These are phyloP conservation scores for Desmophyllum pertusum DNA, from an alignment of 92 coral and sea anemone species.

Conservation along the genomic window DNA sequence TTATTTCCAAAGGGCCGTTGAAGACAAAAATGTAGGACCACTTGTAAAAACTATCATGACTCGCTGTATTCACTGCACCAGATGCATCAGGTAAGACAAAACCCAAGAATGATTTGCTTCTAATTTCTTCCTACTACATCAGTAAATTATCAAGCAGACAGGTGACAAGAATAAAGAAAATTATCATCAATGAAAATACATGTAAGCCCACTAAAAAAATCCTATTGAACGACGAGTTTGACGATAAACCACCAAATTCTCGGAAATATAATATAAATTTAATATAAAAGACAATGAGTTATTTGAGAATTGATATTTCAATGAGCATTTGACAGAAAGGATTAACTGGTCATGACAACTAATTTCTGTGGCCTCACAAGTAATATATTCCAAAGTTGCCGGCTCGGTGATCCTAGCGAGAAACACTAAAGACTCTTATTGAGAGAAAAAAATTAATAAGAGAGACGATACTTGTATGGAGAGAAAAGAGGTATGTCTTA, in stretches of 20 bases:
- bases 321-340: not conserved
- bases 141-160: not conserved
- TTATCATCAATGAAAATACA: too few species aligned
- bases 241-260: too few species aligned
- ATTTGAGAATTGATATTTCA: too few species aligned
- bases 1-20: constrained; percentile 81
- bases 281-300: too few species aligned
- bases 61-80: constrained; percentile 98
- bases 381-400: not conserved
- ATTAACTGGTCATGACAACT: not conserved
- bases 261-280: too few species aligned
- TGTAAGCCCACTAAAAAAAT: too few species aligned
- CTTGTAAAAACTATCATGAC: constrained; percentile 96
- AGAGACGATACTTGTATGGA: too few species aligned
- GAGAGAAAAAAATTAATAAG: too few species aligned
- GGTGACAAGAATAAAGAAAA: not conserved
- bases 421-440: too few species aligned
- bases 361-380: not conserved
- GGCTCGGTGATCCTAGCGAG: not conserved
- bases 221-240: too few species aligned
- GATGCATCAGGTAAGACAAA: constrained; percentile 85
- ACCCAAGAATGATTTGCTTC: not conserved
- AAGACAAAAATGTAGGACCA: constrained; percentile 98
- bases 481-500: too few species aligned
- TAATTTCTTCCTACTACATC: not conserved